phyloP scores from a whole-genome alignment of 2,888 invertebrate genomes.

The Trachelus troglodyta region DNA sequence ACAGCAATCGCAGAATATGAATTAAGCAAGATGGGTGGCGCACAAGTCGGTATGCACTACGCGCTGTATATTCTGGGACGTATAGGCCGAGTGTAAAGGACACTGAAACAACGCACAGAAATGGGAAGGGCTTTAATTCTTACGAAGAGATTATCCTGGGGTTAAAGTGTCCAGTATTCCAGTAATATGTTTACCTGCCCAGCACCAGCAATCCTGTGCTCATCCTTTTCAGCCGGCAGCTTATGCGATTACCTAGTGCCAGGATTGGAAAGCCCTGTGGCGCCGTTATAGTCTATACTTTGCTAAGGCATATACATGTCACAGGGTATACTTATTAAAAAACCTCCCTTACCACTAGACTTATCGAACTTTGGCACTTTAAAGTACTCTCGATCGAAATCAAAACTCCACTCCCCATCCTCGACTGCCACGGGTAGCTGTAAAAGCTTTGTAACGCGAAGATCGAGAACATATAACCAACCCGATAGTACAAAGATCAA shows the following conservation, averaged over 20 bases:
- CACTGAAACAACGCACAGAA: not conserved
- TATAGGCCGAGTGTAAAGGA: no score
- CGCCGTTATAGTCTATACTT: conserved; percentile 2
- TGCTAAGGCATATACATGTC: not conserved
- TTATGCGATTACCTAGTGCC: conserved; percentile 35
- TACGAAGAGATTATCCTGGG: conserved; percentile 29
- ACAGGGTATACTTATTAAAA: no score
- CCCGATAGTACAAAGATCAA: no score
- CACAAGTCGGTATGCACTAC: conserved; percentile 44
- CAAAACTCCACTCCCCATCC: no score
- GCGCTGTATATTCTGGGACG: conserved; percentile 2
- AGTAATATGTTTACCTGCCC: conserved; percentile 22
- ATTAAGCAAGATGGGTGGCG: conserved; percentile 12
- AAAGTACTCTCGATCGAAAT: no score
- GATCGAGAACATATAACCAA: no score
- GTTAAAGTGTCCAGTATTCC: conserved; percentile 35
- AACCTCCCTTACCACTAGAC: no score
- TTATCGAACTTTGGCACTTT: no score
- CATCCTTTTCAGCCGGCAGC: conserved; percentile 27
- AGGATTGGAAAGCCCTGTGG: conserved; percentile 10
- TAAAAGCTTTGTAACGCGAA: no score
- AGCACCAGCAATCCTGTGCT: conserved; percentile 31
- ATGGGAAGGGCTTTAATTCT: conserved; percentile 29
- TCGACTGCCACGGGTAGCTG: no score
- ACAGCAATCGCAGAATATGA: not conserved